Base-by-base conservation (phyloP, 2,797 vertebrate genomes). In the Coregonus ussuriensis region DNA sequence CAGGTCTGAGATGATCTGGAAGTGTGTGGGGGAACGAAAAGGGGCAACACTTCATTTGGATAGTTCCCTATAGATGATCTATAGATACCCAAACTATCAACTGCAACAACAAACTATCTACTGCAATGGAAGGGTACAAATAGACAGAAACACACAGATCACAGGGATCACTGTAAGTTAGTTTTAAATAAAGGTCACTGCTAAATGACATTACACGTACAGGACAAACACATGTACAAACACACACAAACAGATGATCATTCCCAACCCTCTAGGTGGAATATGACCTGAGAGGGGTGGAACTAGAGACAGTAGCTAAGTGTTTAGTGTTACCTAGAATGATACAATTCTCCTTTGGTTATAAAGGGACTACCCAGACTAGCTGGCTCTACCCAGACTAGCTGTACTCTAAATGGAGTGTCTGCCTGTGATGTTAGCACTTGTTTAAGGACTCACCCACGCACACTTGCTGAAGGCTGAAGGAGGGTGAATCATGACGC, bases 1-100 rank as follows among this genome's bases (percentile, higher is more conserved):
- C 0, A 99, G 94, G 88, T 99, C 98, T 15, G 98, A 98, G 94
- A 99, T 99, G 84, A 99, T 99, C 98, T 99, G 82, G 56, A 6
- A 25, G 33, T n/a, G 6, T 21, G 1, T 18, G 35, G 4, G 67
- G 15, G 29, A 15, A 25, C 11, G 71, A 11, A 3, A 9, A 9
- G 16, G 47, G 16, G 37, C 25, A 31, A 14, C 33, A 53, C 4
- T 15, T 59, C 54, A 6, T 62, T 59, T n/a, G 54, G 54, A n/a
- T 18, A 56, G n/a, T 56, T 16, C 6, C 18, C 54, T 1, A 56
- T 6, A 56, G 16, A 56, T 18, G 54, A 56, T 6, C 54, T 6
- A 56, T 56, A 56, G 18, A n/a, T 56, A 56, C 4, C 33, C 25
- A 47, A 47, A 47, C 9, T 47, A 11, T 47, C 35, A 37, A 37